Percentiles rank a stretch among this genome's conserved stretches.
Evolutionary conservation across 1,140 invertebrate species (phyloP).

Genomic region (Sycobia sp.): DNA sequence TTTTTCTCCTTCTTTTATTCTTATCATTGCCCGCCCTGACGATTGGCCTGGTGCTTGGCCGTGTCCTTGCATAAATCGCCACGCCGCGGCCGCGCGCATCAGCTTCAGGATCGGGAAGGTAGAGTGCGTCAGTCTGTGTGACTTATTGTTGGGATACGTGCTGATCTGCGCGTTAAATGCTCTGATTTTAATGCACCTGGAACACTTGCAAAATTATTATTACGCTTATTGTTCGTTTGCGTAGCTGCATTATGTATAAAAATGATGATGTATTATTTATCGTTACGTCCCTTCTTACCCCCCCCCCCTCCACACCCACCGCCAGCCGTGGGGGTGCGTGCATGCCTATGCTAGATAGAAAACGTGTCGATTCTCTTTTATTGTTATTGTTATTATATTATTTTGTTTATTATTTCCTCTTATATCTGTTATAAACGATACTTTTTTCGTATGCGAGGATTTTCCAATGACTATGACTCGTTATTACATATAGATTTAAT

Average conservation of each 20-base stretch:
- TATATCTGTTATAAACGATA: too few species aligned
- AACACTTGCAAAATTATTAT: conserved; percentile 21
- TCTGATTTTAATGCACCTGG: conserved; percentile 67
- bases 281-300: conserved; percentile 1
- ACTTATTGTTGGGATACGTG: conserved; percentile 70
- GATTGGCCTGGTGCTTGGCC: conserved; percentile 40
- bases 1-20: conserved; percentile 31
- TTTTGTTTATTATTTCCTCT: too few species aligned
- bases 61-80: too few species aligned
- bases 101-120: conserved; percentile 75
- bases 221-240: conserved; percentile 31
- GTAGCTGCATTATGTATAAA: conserved; percentile 4
- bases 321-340: too few species aligned
- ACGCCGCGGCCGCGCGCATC: conserved; percentile 39
- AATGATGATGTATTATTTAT: too few species aligned
- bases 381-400: too few species aligned
- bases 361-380: too few species aligned
- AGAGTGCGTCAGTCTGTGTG: conserved; percentile 68
- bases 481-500: too few species aligned
- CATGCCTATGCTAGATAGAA: too few species aligned
- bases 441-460: too few species aligned
- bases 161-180: conserved; percentile 69
- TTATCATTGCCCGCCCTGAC: conserved; percentile 39
- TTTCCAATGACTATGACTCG: too few species aligned
- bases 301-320: too few species aligned